Percentiles rank a stretch among this genome's conserved stretches.
These are phyloP conservation scores for Drosophila jambulina DNA, from an alignment of 1,140 invertebrate species.

Conservation along the genomic window DNA sequence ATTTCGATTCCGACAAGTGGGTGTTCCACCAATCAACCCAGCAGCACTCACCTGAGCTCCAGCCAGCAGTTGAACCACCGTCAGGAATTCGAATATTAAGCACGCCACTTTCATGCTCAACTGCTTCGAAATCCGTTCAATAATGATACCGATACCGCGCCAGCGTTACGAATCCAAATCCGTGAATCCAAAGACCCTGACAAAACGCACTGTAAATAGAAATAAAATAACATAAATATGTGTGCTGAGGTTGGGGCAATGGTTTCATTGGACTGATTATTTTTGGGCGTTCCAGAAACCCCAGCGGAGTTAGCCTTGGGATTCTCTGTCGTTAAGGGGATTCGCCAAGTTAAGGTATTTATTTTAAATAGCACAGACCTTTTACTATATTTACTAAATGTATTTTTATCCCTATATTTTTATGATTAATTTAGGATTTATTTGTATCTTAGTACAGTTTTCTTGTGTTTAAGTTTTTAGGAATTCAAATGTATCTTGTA, in stretches of 20 bases:
- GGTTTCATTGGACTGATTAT: constrained; percentile 3
- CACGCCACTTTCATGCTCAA: constrained; percentile 61
- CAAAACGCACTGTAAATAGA: constrained; percentile 43
- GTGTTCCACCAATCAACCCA: constrained; percentile 16
- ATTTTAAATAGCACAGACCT: background rate
- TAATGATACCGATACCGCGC: constrained; percentile 17
- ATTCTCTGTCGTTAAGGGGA: background rate
- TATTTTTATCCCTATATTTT: background rate
- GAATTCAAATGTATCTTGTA: background rate
- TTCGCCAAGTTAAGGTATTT: background rate
- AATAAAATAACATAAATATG: constrained; percentile 11
- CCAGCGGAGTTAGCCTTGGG: constrained; percentile 19
- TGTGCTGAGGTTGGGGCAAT: constrained; percentile 10
- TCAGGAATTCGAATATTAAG: constrained; percentile 53
- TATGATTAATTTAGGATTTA: background rate
- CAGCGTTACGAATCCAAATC: constrained; percentile 50
- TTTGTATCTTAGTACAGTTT: background rate
- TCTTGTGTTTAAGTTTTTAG: background rate
- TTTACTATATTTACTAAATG: background rate
- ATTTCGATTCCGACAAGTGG: constrained; percentile 59
- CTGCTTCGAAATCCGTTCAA: constrained; percentile 34
- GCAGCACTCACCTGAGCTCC: constrained; percentile 68
- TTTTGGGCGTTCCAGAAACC: constrained; percentile 25
- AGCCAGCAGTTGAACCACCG: constrained; percentile 65
- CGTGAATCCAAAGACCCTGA: constrained; percentile 33